Conservation (phyloP, 2,888 invertebrate genomes). For the Stegana nigrithorax region DNA sequence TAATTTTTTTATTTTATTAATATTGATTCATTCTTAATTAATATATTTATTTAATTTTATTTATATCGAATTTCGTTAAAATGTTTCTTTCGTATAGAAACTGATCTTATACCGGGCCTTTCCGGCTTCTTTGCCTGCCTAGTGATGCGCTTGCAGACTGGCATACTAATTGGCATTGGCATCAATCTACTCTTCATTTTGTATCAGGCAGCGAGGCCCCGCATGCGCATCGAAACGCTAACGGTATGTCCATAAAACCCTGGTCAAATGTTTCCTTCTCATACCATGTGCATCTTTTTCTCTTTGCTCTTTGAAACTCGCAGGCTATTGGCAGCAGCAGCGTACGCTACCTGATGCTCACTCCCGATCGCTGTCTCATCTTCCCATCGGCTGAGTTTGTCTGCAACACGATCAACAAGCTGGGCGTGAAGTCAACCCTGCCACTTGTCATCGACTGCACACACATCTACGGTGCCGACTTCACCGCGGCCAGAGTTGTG, state of each 20-base stretch:
- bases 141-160: constrained; percentile 85
- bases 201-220: constrained; percentile 88
- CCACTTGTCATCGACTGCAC: constrained; percentile 90
- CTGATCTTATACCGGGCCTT: constrained; percentile 86
- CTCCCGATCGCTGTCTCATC: constrained; percentile 88
- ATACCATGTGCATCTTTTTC: too few species aligned
- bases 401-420: constrained; percentile 85
- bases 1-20: too few species aligned
- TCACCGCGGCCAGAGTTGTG: constrained; percentile 85
- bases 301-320: too few species aligned
- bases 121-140: constrained; percentile 90
- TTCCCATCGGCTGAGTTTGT: constrained; percentile 93
- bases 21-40: too few species aligned
- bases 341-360: constrained; percentile 83
- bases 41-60: too few species aligned
- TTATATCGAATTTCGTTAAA: too few species aligned
- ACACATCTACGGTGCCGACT: constrained; percentile 90
- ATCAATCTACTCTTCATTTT: constrained; percentile 87
- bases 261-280: too few species aligned
- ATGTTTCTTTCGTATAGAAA: constrained; percentile 71
- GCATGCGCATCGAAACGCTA: constrained; percentile 82
- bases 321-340: constrained; percentile 70
- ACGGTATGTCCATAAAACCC: too few species aligned
- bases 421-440: constrained; percentile 76
- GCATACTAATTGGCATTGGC: constrained; percentile 86